phyloP scores from a whole-genome alignment of 2,888 invertebrate genomes.

The Listrodromus nycthemerus region DNA sequence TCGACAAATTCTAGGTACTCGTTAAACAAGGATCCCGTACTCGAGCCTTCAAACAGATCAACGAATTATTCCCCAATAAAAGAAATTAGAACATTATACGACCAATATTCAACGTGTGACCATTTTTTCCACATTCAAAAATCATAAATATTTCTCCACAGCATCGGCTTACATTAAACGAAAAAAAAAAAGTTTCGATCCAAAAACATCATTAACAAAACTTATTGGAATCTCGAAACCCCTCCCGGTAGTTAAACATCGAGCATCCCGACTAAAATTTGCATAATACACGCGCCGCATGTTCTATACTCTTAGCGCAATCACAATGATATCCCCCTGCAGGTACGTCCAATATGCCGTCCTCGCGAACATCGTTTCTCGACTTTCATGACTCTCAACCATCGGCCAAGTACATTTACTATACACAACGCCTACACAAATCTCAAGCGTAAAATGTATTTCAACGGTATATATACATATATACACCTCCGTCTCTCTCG shows the following conservation, averaged over 20 bases:
- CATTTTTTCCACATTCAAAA: not conserved
- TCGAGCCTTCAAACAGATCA: not conserved
- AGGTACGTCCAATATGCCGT: slow-evolving; percentile 3
- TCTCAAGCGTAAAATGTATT: not conserved
- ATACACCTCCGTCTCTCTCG: not conserved
- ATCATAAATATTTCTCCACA: not conserved
- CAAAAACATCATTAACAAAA: not conserved
- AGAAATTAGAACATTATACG: not conserved
- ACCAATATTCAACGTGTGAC: not conserved
- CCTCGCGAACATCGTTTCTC: slow-evolving; percentile 10
- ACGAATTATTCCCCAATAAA: not conserved
- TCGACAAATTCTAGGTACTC: no score
- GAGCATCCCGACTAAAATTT: slow-evolving; percentile 40
- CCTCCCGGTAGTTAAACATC: slow-evolving; percentile 7
- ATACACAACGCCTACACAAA: not conserved
- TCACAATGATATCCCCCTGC: slow-evolving; percentile 12
- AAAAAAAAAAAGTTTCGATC: not conserved
- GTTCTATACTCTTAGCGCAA: slow-evolving; percentile 7
- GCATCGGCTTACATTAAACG: not conserved
- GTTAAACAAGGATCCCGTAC: no score
- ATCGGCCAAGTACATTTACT: not conserved
- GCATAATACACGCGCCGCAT: slow-evolving; percentile 47
- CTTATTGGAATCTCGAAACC: slow-evolving; percentile 22
- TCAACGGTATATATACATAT: not conserved
- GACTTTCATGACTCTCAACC: slow-evolving; percentile 1